Evolutionary conservation across 2,888 invertebrate genomes (phyloP).

Genomic region (Agelastica alni): DNA sequence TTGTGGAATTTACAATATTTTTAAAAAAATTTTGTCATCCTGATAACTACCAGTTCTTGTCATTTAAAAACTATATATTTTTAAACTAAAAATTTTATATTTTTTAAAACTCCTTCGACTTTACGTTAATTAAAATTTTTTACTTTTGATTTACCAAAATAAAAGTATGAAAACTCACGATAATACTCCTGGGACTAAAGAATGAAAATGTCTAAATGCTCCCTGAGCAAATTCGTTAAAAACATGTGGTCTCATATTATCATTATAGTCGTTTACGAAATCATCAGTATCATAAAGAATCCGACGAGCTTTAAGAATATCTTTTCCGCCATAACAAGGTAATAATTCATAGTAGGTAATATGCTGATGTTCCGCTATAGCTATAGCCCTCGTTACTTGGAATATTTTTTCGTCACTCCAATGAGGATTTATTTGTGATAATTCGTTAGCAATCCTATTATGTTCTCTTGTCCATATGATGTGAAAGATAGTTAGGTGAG

Average conservation of each 20-base stretch:
- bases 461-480: slow-evolving; percentile 56
- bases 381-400: slow-evolving; percentile 56
- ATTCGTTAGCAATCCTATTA: slow-evolving; percentile 53
- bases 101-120: neutral
- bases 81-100: neutral
- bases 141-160: neutral
- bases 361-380: slow-evolving; percentile 61
- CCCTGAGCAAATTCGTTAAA: slow-evolving; percentile 52
- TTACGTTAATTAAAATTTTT: neutral
- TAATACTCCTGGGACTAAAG: slow-evolving; percentile 50
- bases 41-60: too few species aligned
- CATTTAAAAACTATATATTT: neutral
- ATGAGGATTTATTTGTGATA: slow-evolving; percentile 55
- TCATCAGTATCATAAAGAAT: slow-evolving; percentile 20
- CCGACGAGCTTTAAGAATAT: slow-evolving; percentile 10
- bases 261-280: slow-evolving; percentile 32
- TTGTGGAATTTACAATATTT: too few species aligned
- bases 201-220: slow-evolving; percentile 53
- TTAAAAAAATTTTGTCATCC: too few species aligned
- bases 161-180: slow-evolving; percentile 43
- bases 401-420: slow-evolving; percentile 58
- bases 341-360: slow-evolving; percentile 78
- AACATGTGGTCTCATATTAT: slow-evolving; percentile 45
- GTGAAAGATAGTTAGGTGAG: slow-evolving; percentile 55
- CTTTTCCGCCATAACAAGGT: slow-evolving; percentile 44